phyloP scores from a whole-genome alignment of 2,797 vertebrate genomes.

The Manis crassicaudata region DNA sequence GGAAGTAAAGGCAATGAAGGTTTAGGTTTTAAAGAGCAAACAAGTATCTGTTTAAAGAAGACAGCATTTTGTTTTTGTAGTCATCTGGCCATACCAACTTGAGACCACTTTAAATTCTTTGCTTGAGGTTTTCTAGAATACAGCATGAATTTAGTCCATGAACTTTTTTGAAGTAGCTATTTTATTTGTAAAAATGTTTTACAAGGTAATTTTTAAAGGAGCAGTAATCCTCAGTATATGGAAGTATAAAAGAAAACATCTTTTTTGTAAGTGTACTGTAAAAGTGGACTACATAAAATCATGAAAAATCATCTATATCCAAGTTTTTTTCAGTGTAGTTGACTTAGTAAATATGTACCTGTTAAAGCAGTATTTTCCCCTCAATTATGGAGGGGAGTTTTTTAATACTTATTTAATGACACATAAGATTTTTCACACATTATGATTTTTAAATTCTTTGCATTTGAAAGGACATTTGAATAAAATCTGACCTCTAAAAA shows the following conservation, averaged over 20 bases:
- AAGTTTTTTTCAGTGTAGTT: background rate
- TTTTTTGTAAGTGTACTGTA: background rate
- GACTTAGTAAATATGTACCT: background rate
- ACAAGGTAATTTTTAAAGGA: background rate
- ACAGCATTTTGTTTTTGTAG: background rate
- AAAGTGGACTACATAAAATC: constrained; percentile 5
- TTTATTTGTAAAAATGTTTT: background rate
- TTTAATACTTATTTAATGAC: background rate
- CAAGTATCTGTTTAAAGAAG: background rate
- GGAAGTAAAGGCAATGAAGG: background rate
- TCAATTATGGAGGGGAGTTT: background rate
- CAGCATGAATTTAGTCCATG: background rate
- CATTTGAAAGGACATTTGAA: background rate
- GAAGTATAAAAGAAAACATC: constrained; percentile 2
- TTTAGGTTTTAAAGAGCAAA: constrained; percentile 3
- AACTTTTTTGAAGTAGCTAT: background rate
- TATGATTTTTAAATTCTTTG: background rate
- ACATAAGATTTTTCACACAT: background rate
- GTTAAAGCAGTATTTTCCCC: background rate
- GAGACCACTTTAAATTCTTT: constrained; percentile 3
- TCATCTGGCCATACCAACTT: background rate
- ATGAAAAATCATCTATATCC: background rate
- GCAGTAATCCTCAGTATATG: background rate
- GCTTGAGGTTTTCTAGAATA: background rate
- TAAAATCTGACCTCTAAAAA: background rate